Evolutionary conservation across 2,113 vertebrate genomes (phyloP).

Genomic region (Hemichromis elongatus): DNA sequence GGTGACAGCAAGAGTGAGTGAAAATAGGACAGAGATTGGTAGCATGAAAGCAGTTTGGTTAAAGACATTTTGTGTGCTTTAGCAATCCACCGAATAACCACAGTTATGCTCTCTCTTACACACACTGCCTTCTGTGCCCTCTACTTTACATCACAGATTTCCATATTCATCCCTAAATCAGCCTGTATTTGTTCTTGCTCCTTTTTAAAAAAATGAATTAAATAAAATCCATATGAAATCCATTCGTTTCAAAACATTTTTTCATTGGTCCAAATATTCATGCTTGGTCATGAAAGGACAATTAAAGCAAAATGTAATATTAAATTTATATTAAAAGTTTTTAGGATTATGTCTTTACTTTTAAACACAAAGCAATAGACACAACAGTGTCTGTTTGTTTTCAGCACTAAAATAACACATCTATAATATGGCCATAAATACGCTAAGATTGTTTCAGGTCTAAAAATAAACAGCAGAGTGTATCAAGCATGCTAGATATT

Average conservation of each 20-base stretch:
- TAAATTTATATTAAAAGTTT: not conserved
- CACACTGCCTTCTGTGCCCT: not conserved
- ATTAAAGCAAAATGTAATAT: not conserved
- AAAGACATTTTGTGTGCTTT: conserved; percentile 44
- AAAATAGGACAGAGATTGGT: conserved; percentile 55
- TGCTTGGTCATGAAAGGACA: not conserved
- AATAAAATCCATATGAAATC: not conserved
- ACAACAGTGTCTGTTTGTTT: not conserved
- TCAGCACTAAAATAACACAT: not conserved
- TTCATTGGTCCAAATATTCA: not conserved
- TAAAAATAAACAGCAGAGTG: not conserved
- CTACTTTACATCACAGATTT: not conserved
- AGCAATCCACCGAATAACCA: conserved; percentile 1
- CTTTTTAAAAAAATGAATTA: not conserved
- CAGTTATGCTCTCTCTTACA: not conserved
- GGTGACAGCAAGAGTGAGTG: conserved; percentile 47
- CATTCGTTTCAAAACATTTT: not conserved
- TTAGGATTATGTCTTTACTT: not conserved
- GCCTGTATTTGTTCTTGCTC: not conserved
- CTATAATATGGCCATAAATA: not conserved
- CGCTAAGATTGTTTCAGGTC: not conserved
- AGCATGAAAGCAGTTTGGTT: conserved; percentile 42
- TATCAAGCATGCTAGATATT: conserved; percentile 8
- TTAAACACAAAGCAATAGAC: not conserved
- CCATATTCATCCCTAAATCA: not conserved